These are phyloP conservation scores for Pteropus alecto DNA, from an alignment of 2,113 vertebrate species.

Conservation along the genomic window DNA sequence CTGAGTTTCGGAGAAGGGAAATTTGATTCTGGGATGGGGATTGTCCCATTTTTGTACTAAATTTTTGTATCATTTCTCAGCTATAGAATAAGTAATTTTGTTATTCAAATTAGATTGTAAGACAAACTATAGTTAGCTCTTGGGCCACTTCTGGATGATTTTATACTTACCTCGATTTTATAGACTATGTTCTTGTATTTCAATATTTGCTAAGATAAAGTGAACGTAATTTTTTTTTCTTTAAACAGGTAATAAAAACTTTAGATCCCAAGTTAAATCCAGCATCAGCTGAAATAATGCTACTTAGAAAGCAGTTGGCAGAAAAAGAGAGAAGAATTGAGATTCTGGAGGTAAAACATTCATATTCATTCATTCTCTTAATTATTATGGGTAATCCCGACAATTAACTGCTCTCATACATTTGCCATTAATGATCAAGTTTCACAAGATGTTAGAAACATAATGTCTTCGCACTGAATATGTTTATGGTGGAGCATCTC, in stretches of 20 bases:
- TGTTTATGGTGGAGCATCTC: not conserved
- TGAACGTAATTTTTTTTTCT: slow-evolving; percentile 28
- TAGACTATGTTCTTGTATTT: not conserved
- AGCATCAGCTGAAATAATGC: slow-evolving; percentile 96
- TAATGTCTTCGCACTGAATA: not conserved
- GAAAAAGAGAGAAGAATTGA: slow-evolving; percentile 94
- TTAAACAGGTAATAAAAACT: slow-evolving; percentile 93
- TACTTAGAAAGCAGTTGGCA: slow-evolving; percentile 89
- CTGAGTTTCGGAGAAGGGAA: not conserved
- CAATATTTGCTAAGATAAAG: not conserved
- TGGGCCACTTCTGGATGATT: not conserved
- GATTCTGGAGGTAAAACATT: slow-evolving; percentile 88
- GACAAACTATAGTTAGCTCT: not conserved
- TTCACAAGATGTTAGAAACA: not conserved
- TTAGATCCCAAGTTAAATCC: slow-evolving; percentile 97
- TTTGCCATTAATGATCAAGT: not conserved
- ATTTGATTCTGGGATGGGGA: not conserved
- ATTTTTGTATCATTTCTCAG: not conserved
- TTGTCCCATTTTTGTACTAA: not conserved
- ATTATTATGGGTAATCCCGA: not conserved
- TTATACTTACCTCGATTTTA: not conserved
- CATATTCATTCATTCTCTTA: not conserved
- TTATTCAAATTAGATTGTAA: not conserved
- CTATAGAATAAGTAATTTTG: not conserved
- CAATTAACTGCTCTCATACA: not conserved